Evolutionary conservation across 1,140 invertebrate species (phyloP).

Genomic region (Drosophila varians): DNA sequence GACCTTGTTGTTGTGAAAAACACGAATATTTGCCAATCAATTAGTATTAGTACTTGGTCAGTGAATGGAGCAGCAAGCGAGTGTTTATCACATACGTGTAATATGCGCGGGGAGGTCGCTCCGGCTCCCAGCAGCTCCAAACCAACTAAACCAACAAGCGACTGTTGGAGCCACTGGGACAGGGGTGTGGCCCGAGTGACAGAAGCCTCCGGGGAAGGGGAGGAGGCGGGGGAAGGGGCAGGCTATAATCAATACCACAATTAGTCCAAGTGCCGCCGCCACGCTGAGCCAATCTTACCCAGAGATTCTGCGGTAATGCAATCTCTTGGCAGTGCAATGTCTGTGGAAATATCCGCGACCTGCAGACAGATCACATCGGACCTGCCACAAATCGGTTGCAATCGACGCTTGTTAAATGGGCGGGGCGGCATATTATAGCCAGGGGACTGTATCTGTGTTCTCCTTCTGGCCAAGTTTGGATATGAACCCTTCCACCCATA

Average conservation of each 20-base stretch:
- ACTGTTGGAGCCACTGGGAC: too few relatives aligned
- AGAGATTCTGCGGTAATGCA: conserved; percentile 49
- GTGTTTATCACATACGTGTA: background rate
- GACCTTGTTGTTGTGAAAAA: background rate
- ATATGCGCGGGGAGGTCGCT: background rate
- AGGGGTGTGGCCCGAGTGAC: background rate
- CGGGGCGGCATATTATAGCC: too few relatives aligned
- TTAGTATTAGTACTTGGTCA: background rate
- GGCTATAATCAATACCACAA: conserved; percentile 72
- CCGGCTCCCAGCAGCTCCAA: too few relatives aligned
- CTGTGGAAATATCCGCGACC: conserved; percentile 23
- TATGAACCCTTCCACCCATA: too few relatives aligned
- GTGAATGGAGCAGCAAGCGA: background rate
- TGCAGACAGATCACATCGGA: conserved; percentile 6
- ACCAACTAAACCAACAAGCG: background rate
- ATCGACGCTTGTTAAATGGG: conserved; percentile 46
- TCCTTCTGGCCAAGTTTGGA: too few relatives aligned
- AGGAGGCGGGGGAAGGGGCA: background rate
- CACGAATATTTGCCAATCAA: background rate
- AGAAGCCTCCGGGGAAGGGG: background rate
- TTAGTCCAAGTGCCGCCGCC: conserved; percentile 52
- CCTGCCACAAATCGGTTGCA: conserved; percentile 7
- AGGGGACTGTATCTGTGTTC: conserved; percentile 8
- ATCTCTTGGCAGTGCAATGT: conserved; percentile 37
- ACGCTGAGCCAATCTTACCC: too few relatives aligned